Evolutionary conservation across 1,140 invertebrate species (phyloP).

Genomic region (Rhyacophila brunnea): DNA sequence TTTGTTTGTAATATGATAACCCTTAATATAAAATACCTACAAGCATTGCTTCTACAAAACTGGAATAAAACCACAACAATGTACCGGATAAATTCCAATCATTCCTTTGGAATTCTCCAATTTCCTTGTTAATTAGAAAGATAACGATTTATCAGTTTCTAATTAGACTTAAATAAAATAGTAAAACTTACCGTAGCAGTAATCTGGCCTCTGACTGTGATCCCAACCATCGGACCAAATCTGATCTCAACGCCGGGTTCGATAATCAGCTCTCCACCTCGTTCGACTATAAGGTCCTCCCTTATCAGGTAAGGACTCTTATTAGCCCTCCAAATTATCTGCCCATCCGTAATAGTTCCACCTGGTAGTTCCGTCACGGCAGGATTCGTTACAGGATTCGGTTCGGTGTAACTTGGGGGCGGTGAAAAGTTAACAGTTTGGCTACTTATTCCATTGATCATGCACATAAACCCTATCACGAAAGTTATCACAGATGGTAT

Average conservation of each 20-base stretch:
- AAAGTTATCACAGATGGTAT: conserved; percentile 18
- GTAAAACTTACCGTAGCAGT: conserved; percentile 69
- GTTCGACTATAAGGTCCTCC: conserved; percentile 78
- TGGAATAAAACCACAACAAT: no score
- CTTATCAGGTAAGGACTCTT: conserved; percentile 76
- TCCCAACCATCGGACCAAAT: conserved; percentile 86
- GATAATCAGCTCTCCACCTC: conserved; percentile 71
- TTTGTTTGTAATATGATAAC: no score
- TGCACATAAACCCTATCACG: conserved; percentile 34
- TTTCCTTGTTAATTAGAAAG: no score
- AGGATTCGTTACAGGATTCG: conserved; percentile 43
- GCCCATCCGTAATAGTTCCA: conserved; percentile 57
- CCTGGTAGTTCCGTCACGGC: conserved; percentile 61
- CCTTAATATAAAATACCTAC: no score
- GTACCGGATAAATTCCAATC: no score
- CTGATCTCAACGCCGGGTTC: conserved; percentile 82
- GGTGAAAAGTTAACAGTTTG: conserved; percentile 14
- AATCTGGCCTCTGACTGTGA: conserved; percentile 84
- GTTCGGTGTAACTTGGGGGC: conserved; percentile 20
- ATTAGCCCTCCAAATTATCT: conserved; percentile 54
- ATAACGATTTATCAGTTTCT: no score
- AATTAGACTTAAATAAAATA: neutral
- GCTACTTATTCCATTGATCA: conserved; percentile 23
- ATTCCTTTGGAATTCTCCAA: no score
- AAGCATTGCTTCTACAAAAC: no score